Base-by-base conservation (phyloP, 2,888 invertebrate species). In the Diabrotica balteata region DNA sequence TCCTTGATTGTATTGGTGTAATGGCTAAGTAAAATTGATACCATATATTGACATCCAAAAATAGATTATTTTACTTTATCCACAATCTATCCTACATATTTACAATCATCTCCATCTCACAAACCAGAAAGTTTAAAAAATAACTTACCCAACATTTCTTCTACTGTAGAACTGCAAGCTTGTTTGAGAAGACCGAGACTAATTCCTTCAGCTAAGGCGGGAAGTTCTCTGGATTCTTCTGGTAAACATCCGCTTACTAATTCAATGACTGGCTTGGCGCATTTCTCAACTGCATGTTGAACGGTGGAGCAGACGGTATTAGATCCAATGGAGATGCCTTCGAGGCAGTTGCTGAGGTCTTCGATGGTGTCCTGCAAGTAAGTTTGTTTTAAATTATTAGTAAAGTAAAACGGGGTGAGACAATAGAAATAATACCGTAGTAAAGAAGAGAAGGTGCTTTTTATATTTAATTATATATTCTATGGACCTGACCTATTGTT, bases 91-190 rank as follows among this genome's bases (percentile, higher is more conserved):
- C 4, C 32, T 32, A 32, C 32, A 4, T 32, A 32, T 32, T 5
- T 32, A 32, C 32, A 32, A 32, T 32, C 32, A 32, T 2, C 32
- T 32, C 32, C 5, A 4, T 32, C 32, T 4, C 32, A 32, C 32
- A 32, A 32, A 32, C 32, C 5, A 4, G 4, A 32, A 32, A 32
- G 32, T 32, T 32, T 32, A 4, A 32, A 32, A 9, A n/a, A 10
- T 17, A 11, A 61, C 67, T 72, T 55, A 72, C 73, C 73, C 11
- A 73, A 51, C 8, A 73, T 55, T 67, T 73, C 58, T 66, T 73
- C 71, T n/a, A 72, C 70, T 1, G 73, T 73, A 8, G 70, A 70
- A 22, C 61, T 63, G 32, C 73, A 73, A 43, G 65, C 62, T 49
- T 68, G 61, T 17, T 71, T 66, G 7, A 73, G 7, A 11, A 66